Evolutionary conservation across 2,888 invertebrate species (phyloP), one percentile per base, ranked within the genome.

Genomic region (Leptinotarsa juncta): DNA sequence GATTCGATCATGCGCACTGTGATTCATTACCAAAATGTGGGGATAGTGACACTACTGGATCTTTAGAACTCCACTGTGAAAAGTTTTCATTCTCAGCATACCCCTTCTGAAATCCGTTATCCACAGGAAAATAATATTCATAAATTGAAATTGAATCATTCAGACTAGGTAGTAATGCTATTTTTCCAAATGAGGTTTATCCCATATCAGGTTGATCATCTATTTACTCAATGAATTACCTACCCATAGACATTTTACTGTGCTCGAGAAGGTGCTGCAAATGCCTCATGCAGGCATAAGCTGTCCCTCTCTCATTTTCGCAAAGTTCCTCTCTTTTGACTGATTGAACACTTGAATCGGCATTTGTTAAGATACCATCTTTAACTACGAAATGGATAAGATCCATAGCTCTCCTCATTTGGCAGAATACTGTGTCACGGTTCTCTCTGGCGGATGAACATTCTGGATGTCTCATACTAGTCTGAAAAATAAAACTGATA

Each of bases 341-440:
- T 42, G 83, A 79, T 79, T 82, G 83, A 73, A 82, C 82, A 79
- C 83, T 81, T 67, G 81, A 79, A 32, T 83, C 84, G 67, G 72
- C 77, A 65, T 88, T 86, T 84, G 92, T 91, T 86, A 95, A 89
- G 60, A 97, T 94, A n/a, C 98, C 98, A 88, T 99, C 98, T 84
- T 97, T 96, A 66, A 98, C 97, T 76, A 99, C 97, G 88, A 96
- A 97, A 89, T 98, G 98, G 82, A 99, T 97, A 80, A 98, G 92
- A 89, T 99, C 98, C 94, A 99, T 96, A 32, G 99, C 97, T 79
- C 97, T 92, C 77, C 98, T 91, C 95, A 99, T 99, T 89, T 98
- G 97, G 87, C 97, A 97, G 90, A 99, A 99, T 65, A 99, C 98
- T 0, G 98, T 98, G 88, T 99, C 98, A 12, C 99, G 92, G 88